Evolutionary conservation across 92 coral and sea anemone species (phyloP).

Genomic region (Ricordea florida): DNA sequence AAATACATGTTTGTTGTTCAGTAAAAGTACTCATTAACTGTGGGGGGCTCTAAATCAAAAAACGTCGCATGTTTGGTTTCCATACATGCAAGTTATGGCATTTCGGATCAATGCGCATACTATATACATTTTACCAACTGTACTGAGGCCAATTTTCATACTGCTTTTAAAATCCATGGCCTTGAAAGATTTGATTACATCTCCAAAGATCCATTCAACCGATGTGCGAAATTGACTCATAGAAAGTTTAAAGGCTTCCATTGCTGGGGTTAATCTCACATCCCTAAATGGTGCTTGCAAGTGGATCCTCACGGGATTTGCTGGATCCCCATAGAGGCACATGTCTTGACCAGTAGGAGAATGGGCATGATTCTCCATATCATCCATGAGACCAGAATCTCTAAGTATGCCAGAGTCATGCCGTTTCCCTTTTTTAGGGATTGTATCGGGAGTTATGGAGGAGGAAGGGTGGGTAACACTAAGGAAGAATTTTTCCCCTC

Average conservation of each 20-base stretch:
- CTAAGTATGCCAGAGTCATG: slow-evolving; percentile 7
- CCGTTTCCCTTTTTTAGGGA: background rate
- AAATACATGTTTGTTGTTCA: background rate
- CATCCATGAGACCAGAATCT: slow-evolving; percentile 31
- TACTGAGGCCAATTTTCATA: slow-evolving; percentile 25
- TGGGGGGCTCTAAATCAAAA: slow-evolving; percentile 40
- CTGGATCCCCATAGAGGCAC: slow-evolving; percentile 49
- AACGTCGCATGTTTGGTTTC: slow-evolving; percentile 12
- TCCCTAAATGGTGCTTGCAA: slow-evolving; percentile 24
- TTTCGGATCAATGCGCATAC: slow-evolving; percentile 26
- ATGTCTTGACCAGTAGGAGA: slow-evolving; percentile 32
- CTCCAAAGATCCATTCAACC: slow-evolving; percentile 26
- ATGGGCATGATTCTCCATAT: slow-evolving; percentile 3
- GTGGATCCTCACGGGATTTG: slow-evolving; percentile 38
- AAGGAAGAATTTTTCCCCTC: background rate
- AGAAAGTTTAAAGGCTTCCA: slow-evolving; percentile 3
- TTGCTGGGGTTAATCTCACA: slow-evolving; percentile 6
- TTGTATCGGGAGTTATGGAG: too few species aligned
- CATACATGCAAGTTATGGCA: slow-evolving; percentile 22
- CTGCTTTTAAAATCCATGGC: slow-evolving; percentile 13
- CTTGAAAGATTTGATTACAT: slow-evolving; percentile 20
- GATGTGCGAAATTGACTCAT: slow-evolving; percentile 7
- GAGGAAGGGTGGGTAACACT: background rate
- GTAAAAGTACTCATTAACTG: slow-evolving; percentile 25
- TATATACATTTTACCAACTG: slow-evolving; percentile 25